Percentiles rank a stretch among this genome's conserved stretches.
These are phyloP conservation scores for Lumbricus terrestris DNA, from an alignment of 2,888 invertebrate genomes.

Conservation along the genomic window DNA sequence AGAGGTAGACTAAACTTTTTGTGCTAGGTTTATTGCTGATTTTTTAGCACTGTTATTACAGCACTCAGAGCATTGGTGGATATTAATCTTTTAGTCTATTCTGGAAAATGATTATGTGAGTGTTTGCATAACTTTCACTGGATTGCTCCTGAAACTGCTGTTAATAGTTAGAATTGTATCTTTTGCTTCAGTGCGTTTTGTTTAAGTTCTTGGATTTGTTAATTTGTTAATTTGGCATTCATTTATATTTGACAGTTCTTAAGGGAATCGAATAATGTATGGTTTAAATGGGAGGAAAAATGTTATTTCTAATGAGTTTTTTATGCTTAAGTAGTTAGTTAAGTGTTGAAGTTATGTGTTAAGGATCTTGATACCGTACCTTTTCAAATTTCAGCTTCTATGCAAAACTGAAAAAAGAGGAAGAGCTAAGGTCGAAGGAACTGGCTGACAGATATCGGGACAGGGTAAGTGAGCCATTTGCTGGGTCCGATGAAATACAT, in stretches of 20 bases:
- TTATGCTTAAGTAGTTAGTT: neutral
- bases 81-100: neutral
- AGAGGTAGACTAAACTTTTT: slow-evolving; percentile 66
- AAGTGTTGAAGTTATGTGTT: neutral
- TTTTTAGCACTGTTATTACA: neutral
- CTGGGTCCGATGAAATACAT: slow-evolving; percentile 20
- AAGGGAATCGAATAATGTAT: neutral
- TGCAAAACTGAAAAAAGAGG: slow-evolving; percentile 88
- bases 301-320: neutral
- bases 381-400: slow-evolving; percentile 63
- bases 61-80: neutral
- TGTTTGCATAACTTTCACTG: too few relatives aligned
- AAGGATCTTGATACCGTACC: neutral
- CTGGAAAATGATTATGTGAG: too few relatives aligned
- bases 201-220: neutral
- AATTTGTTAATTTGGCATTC: too few relatives aligned
- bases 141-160: neutral
- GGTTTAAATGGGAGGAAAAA: neutral
- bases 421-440: slow-evolving; percentile 90
- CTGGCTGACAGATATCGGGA: slow-evolving; percentile 80
- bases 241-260: neutral
- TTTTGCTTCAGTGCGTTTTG: neutral
- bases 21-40: slow-evolving; percentile 66
- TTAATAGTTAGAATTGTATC: neutral
- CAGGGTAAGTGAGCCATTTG: slow-evolving; percentile 43